A percentile compares a stretch with the other conserved stretches of the same genome.
These are phyloP conservation scores for Scolanthus callimorphus DNA, from an alignment of 92 coral and sea anemone species.

Conservation along the genomic window DNA sequence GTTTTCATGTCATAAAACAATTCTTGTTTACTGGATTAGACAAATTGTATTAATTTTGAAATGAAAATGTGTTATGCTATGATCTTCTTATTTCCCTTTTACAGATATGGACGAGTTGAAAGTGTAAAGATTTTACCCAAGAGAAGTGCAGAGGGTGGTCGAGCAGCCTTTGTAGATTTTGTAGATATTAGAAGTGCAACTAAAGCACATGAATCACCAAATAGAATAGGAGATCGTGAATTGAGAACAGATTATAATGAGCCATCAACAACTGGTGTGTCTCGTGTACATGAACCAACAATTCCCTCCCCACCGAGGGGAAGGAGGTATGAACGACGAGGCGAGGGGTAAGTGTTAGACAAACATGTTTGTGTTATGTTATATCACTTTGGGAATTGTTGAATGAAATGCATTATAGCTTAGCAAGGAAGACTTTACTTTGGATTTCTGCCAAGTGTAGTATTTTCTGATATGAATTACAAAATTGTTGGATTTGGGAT, in stretches of 20 bases:
- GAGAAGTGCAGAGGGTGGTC: constrained; percentile 96
- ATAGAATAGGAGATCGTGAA: constrained; percentile 94
- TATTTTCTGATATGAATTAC: too few relatives aligned
- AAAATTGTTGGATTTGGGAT: too few relatives aligned
- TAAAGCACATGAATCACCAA: constrained; percentile 95
- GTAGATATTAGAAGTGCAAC: constrained; percentile 99
- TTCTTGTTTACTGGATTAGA: too few relatives aligned
- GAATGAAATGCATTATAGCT: too few relatives aligned
- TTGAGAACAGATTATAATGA: constrained; percentile 97
- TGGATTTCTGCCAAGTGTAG: too few relatives aligned
- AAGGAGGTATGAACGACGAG: constrained; percentile 90
- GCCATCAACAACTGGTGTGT: constrained; percentile 69
- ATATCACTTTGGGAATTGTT: too few relatives aligned
- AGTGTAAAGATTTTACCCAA: constrained; percentile 93
- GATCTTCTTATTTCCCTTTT: too few relatives aligned
- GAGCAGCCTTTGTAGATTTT: constrained; percentile 97
- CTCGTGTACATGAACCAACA: constrained; percentile 68
- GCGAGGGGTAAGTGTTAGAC: constrained; percentile 98
- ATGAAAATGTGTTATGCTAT: too few relatives aligned
- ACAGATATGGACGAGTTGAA: constrained; percentile 94
- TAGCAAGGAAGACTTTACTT: too few relatives aligned
- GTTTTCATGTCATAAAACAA: too few relatives aligned
- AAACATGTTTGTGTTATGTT: too few relatives aligned
- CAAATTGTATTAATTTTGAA: too few relatives aligned
- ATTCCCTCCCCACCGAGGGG: constrained; percentile 45